These are phyloP conservation scores for Lymantria dispar DNA, from an alignment of 2,888 invertebrate genomes.

Conservation along the genomic window DNA sequence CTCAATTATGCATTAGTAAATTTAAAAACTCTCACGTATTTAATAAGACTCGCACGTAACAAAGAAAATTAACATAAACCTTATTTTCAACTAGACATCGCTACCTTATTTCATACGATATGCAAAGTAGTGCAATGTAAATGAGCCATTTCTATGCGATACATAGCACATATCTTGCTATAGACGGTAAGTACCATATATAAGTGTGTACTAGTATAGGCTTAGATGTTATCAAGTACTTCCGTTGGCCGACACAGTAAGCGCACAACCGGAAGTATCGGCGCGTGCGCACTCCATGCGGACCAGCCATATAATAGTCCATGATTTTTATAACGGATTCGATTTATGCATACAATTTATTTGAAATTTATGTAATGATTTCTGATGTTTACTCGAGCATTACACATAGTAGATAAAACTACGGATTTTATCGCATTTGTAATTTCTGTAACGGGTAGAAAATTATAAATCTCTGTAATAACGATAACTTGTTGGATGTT, in stretches of 20 bases:
- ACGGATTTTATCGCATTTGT: no score
- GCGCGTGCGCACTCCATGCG: constrained; percentile 67
- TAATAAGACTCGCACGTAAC: no score
- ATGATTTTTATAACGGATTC: constrained; percentile 36
- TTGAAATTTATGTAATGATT: neutral
- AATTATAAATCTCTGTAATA: no score
- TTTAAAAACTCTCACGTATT: no score
- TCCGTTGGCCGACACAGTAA: constrained; percentile 58
- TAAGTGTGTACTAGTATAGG: constrained; percentile 20
- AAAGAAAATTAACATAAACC: neutral
- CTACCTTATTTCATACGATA: constrained; percentile 5
- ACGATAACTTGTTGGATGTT: no score
- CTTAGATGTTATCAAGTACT: constrained; percentile 61
- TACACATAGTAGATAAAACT: no score
- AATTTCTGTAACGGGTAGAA: no score
- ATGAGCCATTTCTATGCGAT: constrained; percentile 2
- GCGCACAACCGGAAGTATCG: constrained; percentile 57
- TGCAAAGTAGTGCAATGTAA: constrained; percentile 13
- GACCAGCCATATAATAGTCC: constrained; percentile 27
- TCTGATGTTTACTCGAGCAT: no score
- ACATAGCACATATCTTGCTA: constrained; percentile 8
- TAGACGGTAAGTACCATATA: constrained; percentile 26
- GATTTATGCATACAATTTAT: constrained; percentile 5
- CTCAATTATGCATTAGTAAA: no score
- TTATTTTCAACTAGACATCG: constrained; percentile 9